Base-by-base conservation (phyloP, 92 coral and sea anemone species). In the Parazoanthus darwini region DNA sequence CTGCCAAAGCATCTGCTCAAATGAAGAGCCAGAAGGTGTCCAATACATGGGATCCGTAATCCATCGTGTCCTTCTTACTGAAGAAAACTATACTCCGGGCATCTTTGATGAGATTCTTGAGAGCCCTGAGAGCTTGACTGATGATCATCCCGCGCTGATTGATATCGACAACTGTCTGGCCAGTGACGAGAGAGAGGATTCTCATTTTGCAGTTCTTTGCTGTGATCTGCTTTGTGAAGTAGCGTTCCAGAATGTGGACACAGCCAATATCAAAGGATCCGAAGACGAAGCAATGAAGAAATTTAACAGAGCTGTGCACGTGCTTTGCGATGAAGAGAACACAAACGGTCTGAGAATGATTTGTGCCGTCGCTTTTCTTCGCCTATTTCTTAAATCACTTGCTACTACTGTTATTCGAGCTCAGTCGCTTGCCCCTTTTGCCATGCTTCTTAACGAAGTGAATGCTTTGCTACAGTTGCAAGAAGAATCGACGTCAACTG, bases 221-320 rank as follows among this genome's bases (percentile, higher is more conserved):
- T 97, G 99, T 87, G 98, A 97, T 91, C 88, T 95, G 35, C 94
- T 97, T 85, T 91, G 90, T 68, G 94, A 91, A 71, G 93, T 95
- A 74, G 95, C 97, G 8, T 94, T 94, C 46, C 88, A 82, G 74
- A 68, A 95, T 14, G 86, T 95, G 15, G 90, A 94, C 63, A 79
- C 94, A 4, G 43, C 84, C 1, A 78, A 79, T 20, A 66, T 97
- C 29, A 87, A 90, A 18, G 89, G 94, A 38, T 94, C 99, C 25
- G 96, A 94, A 37, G 93, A 89, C 86, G 90, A 78, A 58, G 65
- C 66, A 58, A 88, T 95, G 83, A 44, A 78, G 37, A 81, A 88
- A 79, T 92, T 96, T 44, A 91, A 92, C 72, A 72, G 36, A 56
- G 98, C 99, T 36, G 82, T 80, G 58, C 83, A 88, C 46, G 81